Conservation (phyloP, 2,113 vertebrate genomes). For the Hyaena hyaena region DNA sequence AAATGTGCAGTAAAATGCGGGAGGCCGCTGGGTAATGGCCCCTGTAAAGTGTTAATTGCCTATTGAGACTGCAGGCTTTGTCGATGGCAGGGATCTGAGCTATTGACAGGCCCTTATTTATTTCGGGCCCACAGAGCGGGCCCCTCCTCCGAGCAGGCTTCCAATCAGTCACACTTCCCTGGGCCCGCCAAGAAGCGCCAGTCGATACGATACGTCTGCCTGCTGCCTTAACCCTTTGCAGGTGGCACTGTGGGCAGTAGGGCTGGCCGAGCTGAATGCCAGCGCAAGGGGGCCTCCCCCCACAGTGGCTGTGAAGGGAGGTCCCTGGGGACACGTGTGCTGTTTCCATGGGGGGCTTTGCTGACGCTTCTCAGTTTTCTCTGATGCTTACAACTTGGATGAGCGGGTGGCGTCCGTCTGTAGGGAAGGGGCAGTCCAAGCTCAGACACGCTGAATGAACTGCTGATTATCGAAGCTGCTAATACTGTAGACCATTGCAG, state of each 20-base stretch:
- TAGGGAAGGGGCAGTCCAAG: not conserved
- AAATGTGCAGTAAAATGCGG: constrained; percentile 87
- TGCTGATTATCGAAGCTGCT: not conserved
- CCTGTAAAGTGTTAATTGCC: constrained; percentile 92
- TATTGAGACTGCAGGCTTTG: constrained; percentile 90
- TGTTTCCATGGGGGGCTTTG: not conserved
- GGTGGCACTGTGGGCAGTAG: constrained; percentile 80
- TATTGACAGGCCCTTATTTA: constrained; percentile 90
- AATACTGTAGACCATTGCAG: accelerated
- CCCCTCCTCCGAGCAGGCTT: constrained; percentile 87
- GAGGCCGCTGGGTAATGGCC: constrained; percentile 89
- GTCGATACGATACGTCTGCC: constrained; percentile 87
- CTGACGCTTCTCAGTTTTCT: not conserved
- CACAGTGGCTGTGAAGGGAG: constrained; percentile 18
- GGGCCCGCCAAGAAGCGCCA: constrained; percentile 83
- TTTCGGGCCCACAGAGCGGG: constrained; percentile 85
- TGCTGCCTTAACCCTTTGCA: constrained; percentile 89
- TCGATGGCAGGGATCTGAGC: constrained; percentile 87
- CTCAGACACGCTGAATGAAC: not conserved
- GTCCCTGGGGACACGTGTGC: too few relatives aligned
- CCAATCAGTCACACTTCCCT: constrained; percentile 91
- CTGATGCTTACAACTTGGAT: not conserved
- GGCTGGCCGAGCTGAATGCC: constrained; percentile 72
- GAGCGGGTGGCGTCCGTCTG: accelerated
- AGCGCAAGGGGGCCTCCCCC: constrained; percentile 64